These are phyloP conservation scores for Pseudocheirus occidentalis DNA, from an alignment of 2,797 vertebrate species.

Conservation along the genomic window DNA sequence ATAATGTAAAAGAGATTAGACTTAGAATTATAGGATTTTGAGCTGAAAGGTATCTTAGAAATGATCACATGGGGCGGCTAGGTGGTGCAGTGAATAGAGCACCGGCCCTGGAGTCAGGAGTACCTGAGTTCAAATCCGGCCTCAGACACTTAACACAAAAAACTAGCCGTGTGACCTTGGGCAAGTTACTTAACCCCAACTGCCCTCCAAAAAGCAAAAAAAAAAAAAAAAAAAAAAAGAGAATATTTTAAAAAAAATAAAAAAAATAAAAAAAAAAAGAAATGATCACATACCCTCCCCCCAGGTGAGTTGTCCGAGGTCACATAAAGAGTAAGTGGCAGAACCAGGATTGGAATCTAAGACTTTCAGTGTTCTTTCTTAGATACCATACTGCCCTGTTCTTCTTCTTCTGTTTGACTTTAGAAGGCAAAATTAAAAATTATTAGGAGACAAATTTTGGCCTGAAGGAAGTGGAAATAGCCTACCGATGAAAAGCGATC, in stretches of 20 bases:
- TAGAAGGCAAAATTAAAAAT: background rate
- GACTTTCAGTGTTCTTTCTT: background rate
- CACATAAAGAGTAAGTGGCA: background rate
- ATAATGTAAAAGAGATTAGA: background rate
- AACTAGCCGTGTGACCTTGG: too few relatives aligned
- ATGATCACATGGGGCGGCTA: background rate
- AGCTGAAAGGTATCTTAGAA: background rate
- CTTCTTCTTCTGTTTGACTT: background rate
- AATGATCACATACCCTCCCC: background rate
- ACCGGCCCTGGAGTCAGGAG: too few relatives aligned
- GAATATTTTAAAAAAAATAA: too few relatives aligned
- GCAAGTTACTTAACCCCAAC: too few relatives aligned
- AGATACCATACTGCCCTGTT: background rate
- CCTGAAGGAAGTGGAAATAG: background rate
- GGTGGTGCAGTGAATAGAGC: too few relatives aligned
- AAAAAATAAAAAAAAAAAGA: too few relatives aligned
- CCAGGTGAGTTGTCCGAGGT: background rate
- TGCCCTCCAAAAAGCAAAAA: too few relatives aligned
- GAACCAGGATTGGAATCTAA: background rate
- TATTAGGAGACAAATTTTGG: background rate
- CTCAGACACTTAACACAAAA: too few relatives aligned
- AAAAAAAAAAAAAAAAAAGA: too few relatives aligned
- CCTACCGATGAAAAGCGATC: background rate
- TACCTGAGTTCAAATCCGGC: too few relatives aligned
- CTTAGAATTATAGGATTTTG: background rate